These are phyloP conservation scores for Nothobranchius kuhntae DNA, from an alignment of 2,113 vertebrate species.

Conservation along the genomic window DNA sequence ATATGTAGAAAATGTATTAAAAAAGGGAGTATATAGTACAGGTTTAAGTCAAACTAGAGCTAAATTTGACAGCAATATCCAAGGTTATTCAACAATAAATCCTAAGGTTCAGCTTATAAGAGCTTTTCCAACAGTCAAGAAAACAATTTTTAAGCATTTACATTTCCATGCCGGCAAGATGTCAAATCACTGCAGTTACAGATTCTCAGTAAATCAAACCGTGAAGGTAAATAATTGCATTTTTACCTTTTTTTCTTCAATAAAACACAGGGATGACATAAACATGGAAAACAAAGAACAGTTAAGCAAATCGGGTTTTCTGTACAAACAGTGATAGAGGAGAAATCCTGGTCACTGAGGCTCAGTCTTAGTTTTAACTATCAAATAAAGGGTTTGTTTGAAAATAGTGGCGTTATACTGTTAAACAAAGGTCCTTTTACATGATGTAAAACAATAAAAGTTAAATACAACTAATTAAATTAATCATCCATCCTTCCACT, in stretches of 20 bases:
- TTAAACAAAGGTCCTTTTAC: conserved; percentile 2
- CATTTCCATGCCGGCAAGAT: conserved; percentile 63
- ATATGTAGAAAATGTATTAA: conserved; percentile 99
- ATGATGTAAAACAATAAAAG: conserved; percentile 10
- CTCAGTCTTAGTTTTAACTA: conserved; percentile 16
- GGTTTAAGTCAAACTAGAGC: conserved; percentile 93
- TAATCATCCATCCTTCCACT: no score
- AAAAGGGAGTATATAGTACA: conserved; percentile 99
- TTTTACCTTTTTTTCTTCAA: conserved; percentile 1
- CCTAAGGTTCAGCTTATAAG: conserved; percentile 57
- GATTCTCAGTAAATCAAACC: conserved; percentile 17
- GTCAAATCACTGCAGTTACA: conserved; percentile 53
- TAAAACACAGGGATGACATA: not conserved
- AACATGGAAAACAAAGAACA: conserved; percentile 37
- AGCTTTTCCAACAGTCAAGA: conserved; percentile 67
- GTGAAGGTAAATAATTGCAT: conserved; percentile 34
- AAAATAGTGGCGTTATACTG: conserved; percentile 2
- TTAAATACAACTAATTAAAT: no score
- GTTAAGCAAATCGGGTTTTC: conserved; percentile 42
- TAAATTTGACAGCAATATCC: conserved; percentile 87
- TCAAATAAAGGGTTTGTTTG: conserved; percentile 6
- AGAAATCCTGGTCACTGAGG: conserved; percentile 19
- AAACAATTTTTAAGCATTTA: conserved; percentile 62
- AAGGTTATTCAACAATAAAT: conserved; percentile 78
- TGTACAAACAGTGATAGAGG: conserved; percentile 16